Conservation (phyloP, 2,888 invertebrate genomes). For the Campoplex capitator region DNA sequence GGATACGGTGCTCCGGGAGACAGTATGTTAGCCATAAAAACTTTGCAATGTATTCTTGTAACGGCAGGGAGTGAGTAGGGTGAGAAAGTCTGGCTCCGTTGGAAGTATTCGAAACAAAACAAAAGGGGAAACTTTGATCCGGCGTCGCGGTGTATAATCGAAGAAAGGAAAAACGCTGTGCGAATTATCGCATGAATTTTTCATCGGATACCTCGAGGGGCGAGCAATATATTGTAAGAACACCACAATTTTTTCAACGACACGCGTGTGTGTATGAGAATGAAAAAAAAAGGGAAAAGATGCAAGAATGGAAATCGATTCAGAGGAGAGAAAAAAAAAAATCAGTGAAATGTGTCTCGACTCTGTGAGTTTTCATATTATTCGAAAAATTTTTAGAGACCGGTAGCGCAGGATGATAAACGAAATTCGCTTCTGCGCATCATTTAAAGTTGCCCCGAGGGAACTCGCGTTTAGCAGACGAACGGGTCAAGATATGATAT, state of each 20-base stretch:
- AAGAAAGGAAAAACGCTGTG: constrained; percentile 14
- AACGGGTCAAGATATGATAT: constrained; percentile 28
- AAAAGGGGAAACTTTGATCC: constrained; percentile 52
- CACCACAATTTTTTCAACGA: background rate
- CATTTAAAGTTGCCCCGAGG: constrained; percentile 39
- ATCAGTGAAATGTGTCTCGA: background rate
- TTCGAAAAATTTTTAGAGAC: background rate
- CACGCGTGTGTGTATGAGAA: background rate
- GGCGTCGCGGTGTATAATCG: constrained; percentile 6
- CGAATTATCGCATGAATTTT: constrained; percentile 63
- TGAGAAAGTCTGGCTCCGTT: constrained; percentile 25
- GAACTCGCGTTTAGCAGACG: constrained; percentile 31
- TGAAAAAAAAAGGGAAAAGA: background rate
- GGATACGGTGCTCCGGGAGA: background rate
- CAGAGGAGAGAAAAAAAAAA: background rate
- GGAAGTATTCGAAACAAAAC: constrained; percentile 20
- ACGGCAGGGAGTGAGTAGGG: constrained; percentile 19
- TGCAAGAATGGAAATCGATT: background rate
- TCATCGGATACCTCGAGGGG: constrained; percentile 50
- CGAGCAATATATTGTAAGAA: background rate
- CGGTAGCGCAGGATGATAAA: background rate
- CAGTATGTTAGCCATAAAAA: background rate
- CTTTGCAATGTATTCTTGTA: constrained; percentile 40
- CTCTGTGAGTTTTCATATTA: background rate
- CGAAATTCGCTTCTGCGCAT: constrained; percentile 22